Conservation (phyloP, 2,113 vertebrate species). For the Camelus dromedarius region DNA sequence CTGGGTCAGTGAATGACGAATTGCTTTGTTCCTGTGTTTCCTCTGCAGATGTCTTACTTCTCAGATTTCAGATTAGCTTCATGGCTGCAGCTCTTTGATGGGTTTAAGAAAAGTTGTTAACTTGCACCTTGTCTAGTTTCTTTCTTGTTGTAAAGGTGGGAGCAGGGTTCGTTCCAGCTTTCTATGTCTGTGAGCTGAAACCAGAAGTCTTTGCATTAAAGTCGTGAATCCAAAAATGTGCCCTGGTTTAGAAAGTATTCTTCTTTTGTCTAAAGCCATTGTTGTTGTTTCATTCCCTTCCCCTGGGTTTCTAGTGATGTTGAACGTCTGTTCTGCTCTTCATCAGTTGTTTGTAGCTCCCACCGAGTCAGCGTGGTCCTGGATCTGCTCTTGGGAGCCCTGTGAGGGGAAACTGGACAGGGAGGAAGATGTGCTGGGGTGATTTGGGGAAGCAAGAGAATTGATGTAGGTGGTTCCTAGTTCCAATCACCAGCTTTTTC, state of each 20-base stretch:
- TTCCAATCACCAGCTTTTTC: not conserved
- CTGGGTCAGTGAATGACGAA: not conserved
- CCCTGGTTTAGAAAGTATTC: not conserved
- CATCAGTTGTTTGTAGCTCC: not conserved
- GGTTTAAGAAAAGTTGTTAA: not conserved
- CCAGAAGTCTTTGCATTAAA: not conserved
- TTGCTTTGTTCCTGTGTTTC: not conserved
- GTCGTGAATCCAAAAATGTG: not conserved
- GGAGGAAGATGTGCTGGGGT: not conserved
- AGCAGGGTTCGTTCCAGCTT: not conserved
- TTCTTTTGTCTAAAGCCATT: not conserved
- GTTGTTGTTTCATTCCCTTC: not conserved
- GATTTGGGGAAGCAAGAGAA: not conserved
- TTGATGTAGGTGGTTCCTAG: not conserved
- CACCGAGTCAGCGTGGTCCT: not conserved
- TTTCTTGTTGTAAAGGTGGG: not conserved
- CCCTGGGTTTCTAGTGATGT: not conserved
- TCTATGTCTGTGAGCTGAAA: not conserved
- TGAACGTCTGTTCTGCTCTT: not conserved
- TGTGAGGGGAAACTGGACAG: too few species aligned
- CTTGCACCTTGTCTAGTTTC: not conserved
- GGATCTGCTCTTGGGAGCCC: not conserved
- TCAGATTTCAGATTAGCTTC: not conserved
- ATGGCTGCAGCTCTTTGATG: not conserved
- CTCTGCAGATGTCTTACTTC: not conserved